A percentile compares a stretch with the other conserved stretches of the same genome.
These are phyloP conservation scores for Graptemys geographica DNA, from an alignment of 2,797 vertebrate species.

Conservation along the genomic window DNA sequence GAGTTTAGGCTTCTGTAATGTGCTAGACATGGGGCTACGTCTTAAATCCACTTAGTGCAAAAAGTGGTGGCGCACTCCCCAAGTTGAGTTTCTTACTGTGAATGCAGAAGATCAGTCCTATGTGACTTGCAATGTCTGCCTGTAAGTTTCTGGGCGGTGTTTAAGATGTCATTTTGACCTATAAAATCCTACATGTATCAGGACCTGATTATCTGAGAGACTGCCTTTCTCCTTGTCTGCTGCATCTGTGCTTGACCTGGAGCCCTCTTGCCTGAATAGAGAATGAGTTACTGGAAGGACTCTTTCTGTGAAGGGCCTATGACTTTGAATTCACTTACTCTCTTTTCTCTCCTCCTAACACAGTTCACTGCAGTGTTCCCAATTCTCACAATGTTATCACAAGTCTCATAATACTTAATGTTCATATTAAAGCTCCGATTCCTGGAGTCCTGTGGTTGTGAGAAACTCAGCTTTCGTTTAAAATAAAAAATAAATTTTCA, in stretches of 20 bases:
- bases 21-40: neutral
- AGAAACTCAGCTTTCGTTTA: slow-evolving; percentile 48
- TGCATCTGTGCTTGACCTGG: neutral
- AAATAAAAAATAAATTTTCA: neutral
- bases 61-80: neutral
- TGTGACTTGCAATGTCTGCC: neutral
- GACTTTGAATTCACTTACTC: neutral
- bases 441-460: slow-evolving; percentile 39
- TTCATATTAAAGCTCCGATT: neutral
- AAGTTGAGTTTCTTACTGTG: neutral
- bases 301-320: neutral
- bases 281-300: neutral
- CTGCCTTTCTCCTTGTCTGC: neutral
- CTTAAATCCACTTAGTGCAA: neutral
- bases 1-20: neutral
- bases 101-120: neutral
- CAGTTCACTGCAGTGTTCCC: neutral
- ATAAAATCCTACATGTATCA: neutral
- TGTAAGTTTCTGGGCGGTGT: neutral
- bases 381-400: neutral
- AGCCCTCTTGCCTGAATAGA: neutral
- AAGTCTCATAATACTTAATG: neutral
- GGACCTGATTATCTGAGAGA: neutral
- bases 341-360: neutral
- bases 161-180: neutral